Evolutionary conservation across 1,140 invertebrate genomes (phyloP).

Genomic region (Ylistrum balloti): DNA sequence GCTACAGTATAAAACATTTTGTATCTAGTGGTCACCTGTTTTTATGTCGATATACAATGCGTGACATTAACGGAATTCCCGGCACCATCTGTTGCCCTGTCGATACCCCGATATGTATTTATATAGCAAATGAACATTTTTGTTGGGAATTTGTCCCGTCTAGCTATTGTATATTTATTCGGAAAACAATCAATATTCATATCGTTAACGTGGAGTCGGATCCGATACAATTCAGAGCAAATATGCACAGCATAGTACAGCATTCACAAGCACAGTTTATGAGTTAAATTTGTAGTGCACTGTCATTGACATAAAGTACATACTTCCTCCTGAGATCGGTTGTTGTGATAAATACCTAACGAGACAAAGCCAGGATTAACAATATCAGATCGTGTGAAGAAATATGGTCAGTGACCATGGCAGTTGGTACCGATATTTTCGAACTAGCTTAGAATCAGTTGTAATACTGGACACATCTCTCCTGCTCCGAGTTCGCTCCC

Average conservation of each 20-base stretch:
- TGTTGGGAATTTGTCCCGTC: constrained; percentile 5
- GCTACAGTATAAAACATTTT: neutral
- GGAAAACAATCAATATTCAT: neutral
- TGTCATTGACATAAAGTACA: neutral
- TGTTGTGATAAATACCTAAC: neutral
- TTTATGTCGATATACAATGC: neutral
- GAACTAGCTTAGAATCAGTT: neutral
- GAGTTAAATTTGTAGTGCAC: neutral
- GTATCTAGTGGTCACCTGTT: neutral
- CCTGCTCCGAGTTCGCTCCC: neutral
- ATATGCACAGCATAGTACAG: neutral
- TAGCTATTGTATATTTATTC: constrained; percentile 12
- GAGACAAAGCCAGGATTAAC: neutral
- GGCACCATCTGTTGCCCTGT: neutral
- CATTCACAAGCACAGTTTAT: neutral
- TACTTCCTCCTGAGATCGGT: neutral
- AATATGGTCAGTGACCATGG: neutral
- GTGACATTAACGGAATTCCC: neutral
- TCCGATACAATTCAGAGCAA: constrained; percentile 21
- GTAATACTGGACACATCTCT: neutral
- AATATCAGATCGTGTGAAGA: neutral
- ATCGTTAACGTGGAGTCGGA: neutral
- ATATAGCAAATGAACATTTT: constrained; percentile 40
- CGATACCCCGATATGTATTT: neutral
- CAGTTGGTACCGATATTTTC: neutral